These are phyloP conservation scores for Nezara viridula DNA, from an alignment of 2,888 invertebrate genomes.

Conservation along the genomic window DNA sequence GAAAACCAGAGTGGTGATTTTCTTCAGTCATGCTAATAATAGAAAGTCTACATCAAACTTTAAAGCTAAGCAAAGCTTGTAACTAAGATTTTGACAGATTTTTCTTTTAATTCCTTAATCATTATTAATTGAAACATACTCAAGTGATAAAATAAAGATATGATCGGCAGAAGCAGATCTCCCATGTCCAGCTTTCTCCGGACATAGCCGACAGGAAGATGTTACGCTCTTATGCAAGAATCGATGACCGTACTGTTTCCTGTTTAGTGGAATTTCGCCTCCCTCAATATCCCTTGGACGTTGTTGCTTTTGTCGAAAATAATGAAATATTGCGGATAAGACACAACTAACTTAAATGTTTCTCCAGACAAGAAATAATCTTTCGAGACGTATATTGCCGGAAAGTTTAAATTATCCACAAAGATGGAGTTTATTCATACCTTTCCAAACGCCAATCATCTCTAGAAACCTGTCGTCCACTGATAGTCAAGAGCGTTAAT, in stretches of 20 bases:
- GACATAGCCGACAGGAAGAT: constrained; percentile 30
- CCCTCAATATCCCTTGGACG: neutral
- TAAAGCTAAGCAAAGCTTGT: neutral
- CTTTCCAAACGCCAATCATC: too few relatives aligned
- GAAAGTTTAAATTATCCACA: too few relatives aligned
- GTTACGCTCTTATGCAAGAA: constrained; percentile 15
- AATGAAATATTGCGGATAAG: too few relatives aligned
- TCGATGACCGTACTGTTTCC: constrained; percentile 26
- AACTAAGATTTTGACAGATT: too few relatives aligned
- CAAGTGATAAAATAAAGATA: neutral
- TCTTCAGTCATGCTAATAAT: neutral
- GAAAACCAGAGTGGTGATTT: neutral
- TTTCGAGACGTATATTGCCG: too few relatives aligned
- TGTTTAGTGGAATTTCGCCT: neutral
- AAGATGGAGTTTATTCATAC: too few relatives aligned
- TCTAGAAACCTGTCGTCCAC: too few relatives aligned
- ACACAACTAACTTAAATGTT: too few relatives aligned
- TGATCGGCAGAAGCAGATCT: neutral
- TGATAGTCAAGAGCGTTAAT: too few relatives aligned
- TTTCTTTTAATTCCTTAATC: neutral
- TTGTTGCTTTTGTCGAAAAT: neutral
- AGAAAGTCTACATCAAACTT: neutral
- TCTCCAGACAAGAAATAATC: too few relatives aligned
- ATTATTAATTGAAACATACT: neutral
- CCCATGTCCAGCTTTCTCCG: constrained; percentile 40